Evolutionary conservation across 2,113 vertebrate species (phyloP), one percentile per base, ranked within the genome.

Genomic region (Fregata magnificens): DNA sequence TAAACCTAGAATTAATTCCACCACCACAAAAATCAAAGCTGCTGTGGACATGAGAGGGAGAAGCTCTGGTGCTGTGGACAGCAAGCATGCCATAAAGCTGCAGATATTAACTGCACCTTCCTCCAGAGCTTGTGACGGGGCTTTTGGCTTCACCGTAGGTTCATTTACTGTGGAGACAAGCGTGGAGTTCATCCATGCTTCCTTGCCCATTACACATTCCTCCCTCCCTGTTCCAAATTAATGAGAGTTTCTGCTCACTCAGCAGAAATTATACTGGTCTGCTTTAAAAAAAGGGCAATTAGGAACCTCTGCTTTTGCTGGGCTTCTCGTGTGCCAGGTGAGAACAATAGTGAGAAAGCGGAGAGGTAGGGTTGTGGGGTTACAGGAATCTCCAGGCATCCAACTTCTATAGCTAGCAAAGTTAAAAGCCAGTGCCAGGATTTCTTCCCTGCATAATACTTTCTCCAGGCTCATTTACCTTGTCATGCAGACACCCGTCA

Each of bases 261-360:
- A 85, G 78, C 81, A 96, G 87, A 87, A 96, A 91, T 93, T 22
- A 63, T 73, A 87, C 16, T 32, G 52, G 22, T 62, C 90, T 90
- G 79, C 52, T 77, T 82, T 71, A 40, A 65, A 78, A 74, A 62
- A 70, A 59, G 19, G 44, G 74, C 53, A 95, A 70, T 86, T 88
- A 77, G 44, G 53, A 93, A 76, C 36, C 52, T 87, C 65, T 93
- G 81, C 32, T 72, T 88, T 36, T 87, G 38, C 71, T 79, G 76
- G 36, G 74, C 56, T 90, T 58, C 74, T 65, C 6, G 6, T 3
- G 4, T 59, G 72, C 63, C 90, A 93, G 92, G 80, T 81, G 76
- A 86, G 76, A 88, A 62, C 10, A 78, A 59, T 6, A 31, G 69
- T 1, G 50, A 56, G 71, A 59, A 67, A 21, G 45, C 26, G 78